These are phyloP conservation scores for Amblyornis subalaris DNA, from an alignment of 2,113 vertebrate species.

Conservation along the genomic window DNA sequence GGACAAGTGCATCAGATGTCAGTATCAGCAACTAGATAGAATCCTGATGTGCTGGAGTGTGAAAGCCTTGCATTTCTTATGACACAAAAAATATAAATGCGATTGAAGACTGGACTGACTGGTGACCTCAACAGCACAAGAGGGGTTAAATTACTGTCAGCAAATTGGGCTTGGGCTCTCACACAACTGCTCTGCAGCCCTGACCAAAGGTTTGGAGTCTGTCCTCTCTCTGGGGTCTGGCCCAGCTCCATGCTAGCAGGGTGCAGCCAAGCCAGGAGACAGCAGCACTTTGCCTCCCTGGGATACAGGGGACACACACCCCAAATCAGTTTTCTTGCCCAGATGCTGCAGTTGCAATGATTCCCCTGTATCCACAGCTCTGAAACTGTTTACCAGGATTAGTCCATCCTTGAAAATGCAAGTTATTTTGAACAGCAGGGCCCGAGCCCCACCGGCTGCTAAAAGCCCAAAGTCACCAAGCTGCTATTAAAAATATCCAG, in stretches of 20 bases:
- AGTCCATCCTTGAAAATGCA: neutral
- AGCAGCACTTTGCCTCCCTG: neutral
- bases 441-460: neutral
- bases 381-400: neutral
- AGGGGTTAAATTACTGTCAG: neutral
- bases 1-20: neutral
- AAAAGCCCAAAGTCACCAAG: neutral
- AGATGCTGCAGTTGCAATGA: neutral
- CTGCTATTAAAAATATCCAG: constrained; percentile 24
- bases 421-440: neutral
- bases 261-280: neutral
- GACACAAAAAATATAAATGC: neutral
- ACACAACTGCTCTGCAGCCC: neutral
- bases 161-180: neutral
- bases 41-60: neutral
- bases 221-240: neutral
- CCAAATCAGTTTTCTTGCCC: neutral
- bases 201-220: neutral
- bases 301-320: too few species aligned
- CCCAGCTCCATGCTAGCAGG: neutral
- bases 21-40: neutral
- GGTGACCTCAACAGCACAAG: neutral
- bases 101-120: neutral
- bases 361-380: neutral
- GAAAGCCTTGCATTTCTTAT: neutral